phyloP scores from a whole-genome alignment of 2,797 vertebrate species.

The Pelochelys cantorii region DNA sequence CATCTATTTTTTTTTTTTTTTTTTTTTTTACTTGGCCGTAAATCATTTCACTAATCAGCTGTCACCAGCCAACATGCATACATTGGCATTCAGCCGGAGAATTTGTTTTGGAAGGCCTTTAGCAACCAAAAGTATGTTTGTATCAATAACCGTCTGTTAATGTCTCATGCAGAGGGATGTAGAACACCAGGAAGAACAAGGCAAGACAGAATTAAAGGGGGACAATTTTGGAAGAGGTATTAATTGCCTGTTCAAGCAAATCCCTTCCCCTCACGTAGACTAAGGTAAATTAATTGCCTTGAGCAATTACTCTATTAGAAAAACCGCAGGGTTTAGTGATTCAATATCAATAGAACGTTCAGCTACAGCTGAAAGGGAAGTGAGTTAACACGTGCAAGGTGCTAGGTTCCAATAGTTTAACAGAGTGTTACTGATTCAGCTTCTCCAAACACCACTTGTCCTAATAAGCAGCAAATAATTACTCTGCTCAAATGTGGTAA shows the following conservation, averaged over 20 bases:
- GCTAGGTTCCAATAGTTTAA: not conserved
- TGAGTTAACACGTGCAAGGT: not conserved
- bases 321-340: not conserved
- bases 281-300: not conserved
- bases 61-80: conserved; percentile 86
- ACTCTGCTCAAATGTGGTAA: not conserved
- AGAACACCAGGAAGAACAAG: conserved; percentile 64
- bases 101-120: conserved; percentile 79
- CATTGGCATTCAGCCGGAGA: conserved; percentile 84
- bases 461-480: conserved; percentile 5
- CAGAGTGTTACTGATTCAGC: not conserved
- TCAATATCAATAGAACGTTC: too few relatives aligned
- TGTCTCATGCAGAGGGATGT: conserved; percentile 63
- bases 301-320: not conserved
- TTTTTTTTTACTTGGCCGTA: conserved; percentile 84
- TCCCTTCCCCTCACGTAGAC: not conserved
- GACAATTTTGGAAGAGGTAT: conserved; percentile 9
- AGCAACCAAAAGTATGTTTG: conserved; percentile 76
- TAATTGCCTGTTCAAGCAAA: not conserved
- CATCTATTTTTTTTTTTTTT: too few relatives aligned
- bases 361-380: not conserved
- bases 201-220: conserved; percentile 26
- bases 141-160: conserved; percentile 78
- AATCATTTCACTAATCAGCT: conserved; percentile 90
- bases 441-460: not conserved